phyloP scores from a whole-genome alignment of 2,797 vertebrate genomes.

The Poeciliopsis gracilis region DNA sequence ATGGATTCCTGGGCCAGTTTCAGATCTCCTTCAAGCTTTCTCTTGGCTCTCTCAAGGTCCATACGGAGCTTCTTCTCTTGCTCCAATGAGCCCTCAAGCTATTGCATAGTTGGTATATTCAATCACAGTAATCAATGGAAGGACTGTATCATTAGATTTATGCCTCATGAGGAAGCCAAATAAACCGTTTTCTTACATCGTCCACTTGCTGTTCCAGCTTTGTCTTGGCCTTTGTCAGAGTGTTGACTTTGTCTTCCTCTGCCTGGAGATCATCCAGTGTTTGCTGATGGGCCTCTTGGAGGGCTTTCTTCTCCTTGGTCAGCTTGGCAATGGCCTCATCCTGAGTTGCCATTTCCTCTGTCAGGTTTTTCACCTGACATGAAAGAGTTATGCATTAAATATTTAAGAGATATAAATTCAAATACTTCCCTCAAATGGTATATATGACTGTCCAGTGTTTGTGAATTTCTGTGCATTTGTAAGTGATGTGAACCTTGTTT shows the following conservation, averaged over 20 bases:
- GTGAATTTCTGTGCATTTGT: too few species aligned
- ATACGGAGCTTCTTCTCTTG: not conserved
- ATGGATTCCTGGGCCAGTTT: constrained; percentile 88
- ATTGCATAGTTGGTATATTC: not conserved
- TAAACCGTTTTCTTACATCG: constrained; percentile 65
- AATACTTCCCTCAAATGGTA: too few species aligned
- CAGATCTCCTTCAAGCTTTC: constrained; percentile 89
- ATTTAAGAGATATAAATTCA: too few species aligned
- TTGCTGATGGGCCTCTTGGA: constrained; percentile 35
- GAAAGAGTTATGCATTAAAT: too few species aligned
- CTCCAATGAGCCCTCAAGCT: constrained; percentile 1
- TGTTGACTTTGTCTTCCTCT: constrained; percentile 91
- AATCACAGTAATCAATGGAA: not conserved
- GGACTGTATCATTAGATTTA: constrained; percentile 24
- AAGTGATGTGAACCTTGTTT: constrained; percentile 73
- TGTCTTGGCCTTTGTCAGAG: constrained; percentile 84
- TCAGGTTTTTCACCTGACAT: constrained; percentile 90
- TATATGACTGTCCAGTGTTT: too few species aligned
- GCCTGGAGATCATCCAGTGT: constrained; percentile 87
- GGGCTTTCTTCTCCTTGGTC: constrained; percentile 82
- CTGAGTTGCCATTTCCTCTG: constrained; percentile 87
- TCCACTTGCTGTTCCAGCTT: constrained; percentile 84
- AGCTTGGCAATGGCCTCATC: constrained; percentile 86
- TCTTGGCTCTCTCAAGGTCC: constrained; percentile 84
- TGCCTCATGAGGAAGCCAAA: not conserved